Evolutionary conservation across 92 coral and sea anemone species (phyloP), one percentile per base, ranked within the genome.

Genomic region (Desmophyllum pertusum): DNA sequence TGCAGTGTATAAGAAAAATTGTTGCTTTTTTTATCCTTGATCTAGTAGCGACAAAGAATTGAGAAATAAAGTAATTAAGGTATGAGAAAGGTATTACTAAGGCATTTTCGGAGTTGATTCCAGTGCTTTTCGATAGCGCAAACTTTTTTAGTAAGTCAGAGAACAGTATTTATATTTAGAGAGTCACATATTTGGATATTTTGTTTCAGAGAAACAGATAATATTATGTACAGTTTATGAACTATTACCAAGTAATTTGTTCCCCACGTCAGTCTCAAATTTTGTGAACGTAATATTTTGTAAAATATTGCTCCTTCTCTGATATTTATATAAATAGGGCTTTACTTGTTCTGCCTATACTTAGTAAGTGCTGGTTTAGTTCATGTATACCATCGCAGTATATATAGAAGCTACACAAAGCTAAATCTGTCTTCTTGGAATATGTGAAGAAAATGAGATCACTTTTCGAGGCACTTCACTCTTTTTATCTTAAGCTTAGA

Each of bases 231-330:
- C 70, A 6, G 61, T 67, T 37, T n/a, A 50, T 33, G 73, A 36
- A 68, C 52, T 51, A 80, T 67, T 68, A 68, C 76, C 17, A 52
- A 80, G 64, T 67, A 80, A n/a, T 48, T 80, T 68, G 76, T 68
- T 75, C 35, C 52, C 21, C 45, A 52, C 46, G 40, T 80, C 75
- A 45, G 33, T 5, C 27, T 64, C 30, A 62, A 78, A n/a, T n/a
- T 41, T 33, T 70, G 15, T 41, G 55, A 40, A 17, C 30, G 29
- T 43, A 64, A 79, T 64, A 79, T 79, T 79, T 79, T 64, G 41
- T 35, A 8, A 80, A 80, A 80, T 80, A 80, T 80, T 67, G 76
- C 51, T 50, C 33, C 55, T 21, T 63, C 74, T 67, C 18, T 65
- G 14, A 59, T 27, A 27, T 79, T 39, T 4, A 27, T 64, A 64